phyloP scores from a whole-genome alignment of 2,113 vertebrate species.

The Typhlomys cinereus region DNA sequence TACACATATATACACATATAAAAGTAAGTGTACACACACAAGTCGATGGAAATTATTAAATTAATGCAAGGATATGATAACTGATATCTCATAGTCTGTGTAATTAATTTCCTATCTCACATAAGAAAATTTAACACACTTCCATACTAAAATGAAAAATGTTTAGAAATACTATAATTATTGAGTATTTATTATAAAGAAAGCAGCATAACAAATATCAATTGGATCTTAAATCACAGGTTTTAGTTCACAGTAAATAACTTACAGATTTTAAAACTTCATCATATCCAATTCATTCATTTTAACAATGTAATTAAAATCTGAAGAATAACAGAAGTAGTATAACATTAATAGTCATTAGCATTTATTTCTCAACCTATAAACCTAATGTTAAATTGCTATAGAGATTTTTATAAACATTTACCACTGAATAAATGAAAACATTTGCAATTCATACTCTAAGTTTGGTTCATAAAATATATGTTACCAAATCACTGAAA shows the following conservation, averaged over 20 bases:
- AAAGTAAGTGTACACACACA: too few relatives aligned
- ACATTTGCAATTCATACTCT: conserved; percentile 14
- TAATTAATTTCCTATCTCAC: too few relatives aligned
- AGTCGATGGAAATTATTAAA: conserved; percentile 28
- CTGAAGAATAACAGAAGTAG: conserved; percentile 40
- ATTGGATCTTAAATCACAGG: conserved; percentile 33
- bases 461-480: not conserved
- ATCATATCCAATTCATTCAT: conserved; percentile 12
- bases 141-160: not conserved
- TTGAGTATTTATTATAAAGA: conserved; percentile 4
- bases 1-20: too few relatives aligned
- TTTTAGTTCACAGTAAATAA: conserved; percentile 37
- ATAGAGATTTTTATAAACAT: conserved; percentile 32
- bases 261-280: conserved; percentile 20
- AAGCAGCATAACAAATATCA: not conserved
- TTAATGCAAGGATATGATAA: not conserved
- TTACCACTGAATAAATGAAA: conserved; percentile 53
- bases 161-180: conserved; percentile 12
- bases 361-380: conserved; percentile 66
- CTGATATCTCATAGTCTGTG: not conserved
- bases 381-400: conserved; percentile 48
- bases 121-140: not conserved
- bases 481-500: conserved; percentile 42
- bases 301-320: conserved; percentile 43
- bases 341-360: conserved; percentile 54